These are phyloP conservation scores for Uloborus plumipes DNA, from an alignment of 2,888 invertebrate genomes.

Conservation along the genomic window DNA sequence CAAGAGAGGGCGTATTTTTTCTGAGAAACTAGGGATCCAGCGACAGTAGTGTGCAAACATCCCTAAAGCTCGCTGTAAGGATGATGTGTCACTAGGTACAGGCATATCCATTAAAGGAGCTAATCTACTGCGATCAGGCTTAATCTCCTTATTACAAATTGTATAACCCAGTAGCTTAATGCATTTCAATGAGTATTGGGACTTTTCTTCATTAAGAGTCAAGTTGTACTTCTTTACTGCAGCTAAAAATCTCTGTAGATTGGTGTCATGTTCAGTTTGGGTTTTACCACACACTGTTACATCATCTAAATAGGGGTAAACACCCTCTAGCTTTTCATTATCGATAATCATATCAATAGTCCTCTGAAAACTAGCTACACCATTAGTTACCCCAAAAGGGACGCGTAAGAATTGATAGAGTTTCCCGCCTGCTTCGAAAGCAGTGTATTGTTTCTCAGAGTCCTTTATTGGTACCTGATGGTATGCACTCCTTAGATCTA, in stretches of 20 bases:
- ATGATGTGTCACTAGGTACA: too few relatives aligned
- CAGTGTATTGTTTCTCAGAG: too few relatives aligned
- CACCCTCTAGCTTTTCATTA: conserved; percentile 16
- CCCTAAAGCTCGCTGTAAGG: neutral
- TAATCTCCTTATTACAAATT: neutral
- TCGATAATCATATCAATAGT: conserved; percentile 46
- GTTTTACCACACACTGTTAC: conserved; percentile 9
- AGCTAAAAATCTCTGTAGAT: neutral
- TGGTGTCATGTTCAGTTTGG: neutral
- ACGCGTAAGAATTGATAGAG: too few relatives aligned
- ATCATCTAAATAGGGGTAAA: conserved; percentile 2
- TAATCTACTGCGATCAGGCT: conserved; percentile 8
- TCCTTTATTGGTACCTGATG: too few relatives aligned
- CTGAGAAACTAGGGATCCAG: conserved; percentile 2
- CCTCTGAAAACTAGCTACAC: conserved; percentile 44
- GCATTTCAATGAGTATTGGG: neutral
- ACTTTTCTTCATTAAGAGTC: conserved; percentile 18
- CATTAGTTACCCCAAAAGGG: conserved; percentile 62
- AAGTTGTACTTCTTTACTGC: neutral
- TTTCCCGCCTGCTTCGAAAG: too few relatives aligned
- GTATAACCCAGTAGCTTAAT: neutral
- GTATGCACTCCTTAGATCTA: too few relatives aligned
- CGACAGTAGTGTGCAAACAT: conserved; percentile 16
- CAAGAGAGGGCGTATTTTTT: too few relatives aligned
- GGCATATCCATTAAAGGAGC: conserved; percentile 4